Conservation (phyloP, 2,797 vertebrate species). For the Tolypeutes matacus region DNA sequence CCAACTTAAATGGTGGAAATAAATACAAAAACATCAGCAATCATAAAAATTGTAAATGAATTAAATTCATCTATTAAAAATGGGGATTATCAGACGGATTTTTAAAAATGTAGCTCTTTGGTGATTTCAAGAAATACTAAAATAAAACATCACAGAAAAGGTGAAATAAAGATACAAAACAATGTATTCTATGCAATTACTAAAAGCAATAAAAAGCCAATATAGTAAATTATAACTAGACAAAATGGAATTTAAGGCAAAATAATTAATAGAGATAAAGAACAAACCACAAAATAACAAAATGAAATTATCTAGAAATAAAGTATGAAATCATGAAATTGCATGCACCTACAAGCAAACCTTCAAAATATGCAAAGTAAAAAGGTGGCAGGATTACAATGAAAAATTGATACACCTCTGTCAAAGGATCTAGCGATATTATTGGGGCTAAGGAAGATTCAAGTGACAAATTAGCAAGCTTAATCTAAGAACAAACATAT, state of each 20-base stretch:
- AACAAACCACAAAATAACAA: slow-evolving; percentile 37
- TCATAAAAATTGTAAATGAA: slow-evolving; percentile 34
- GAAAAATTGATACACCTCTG: background rate
- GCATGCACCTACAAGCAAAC: background rate
- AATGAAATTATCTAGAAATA: slow-evolving; percentile 56
- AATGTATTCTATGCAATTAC: slow-evolving; percentile 45
- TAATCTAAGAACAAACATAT: slow-evolving; percentile 56
- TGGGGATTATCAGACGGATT: background rate
- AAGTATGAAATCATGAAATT: slow-evolving; percentile 39
- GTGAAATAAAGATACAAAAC: slow-evolving; percentile 53
- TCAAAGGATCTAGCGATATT: slow-evolving; percentile 22
- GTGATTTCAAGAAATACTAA: slow-evolving; percentile 53
- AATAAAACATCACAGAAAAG: slow-evolving; percentile 41
- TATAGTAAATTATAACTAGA: slow-evolving; percentile 66
- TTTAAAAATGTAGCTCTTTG: slow-evolving; percentile 53
- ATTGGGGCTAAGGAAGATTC: slow-evolving; percentile 16
- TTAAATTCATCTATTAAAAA: slow-evolving; percentile 61
- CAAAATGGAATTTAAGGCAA: slow-evolving; percentile 67
- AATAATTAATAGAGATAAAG: slow-evolving; percentile 69
- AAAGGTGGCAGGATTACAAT: background rate
- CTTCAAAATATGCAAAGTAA: slow-evolving; percentile 22
- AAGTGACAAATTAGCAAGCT: slow-evolving; percentile 33
- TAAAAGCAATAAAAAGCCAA: slow-evolving; percentile 68
- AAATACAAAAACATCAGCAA: slow-evolving; percentile 22
- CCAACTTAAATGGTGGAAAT: background rate